Percentiles rank a stretch among this genome's conserved stretches.
These are phyloP conservation scores for Aromia moschata DNA, from an alignment of 2,888 invertebrate species.

Conservation along the genomic window DNA sequence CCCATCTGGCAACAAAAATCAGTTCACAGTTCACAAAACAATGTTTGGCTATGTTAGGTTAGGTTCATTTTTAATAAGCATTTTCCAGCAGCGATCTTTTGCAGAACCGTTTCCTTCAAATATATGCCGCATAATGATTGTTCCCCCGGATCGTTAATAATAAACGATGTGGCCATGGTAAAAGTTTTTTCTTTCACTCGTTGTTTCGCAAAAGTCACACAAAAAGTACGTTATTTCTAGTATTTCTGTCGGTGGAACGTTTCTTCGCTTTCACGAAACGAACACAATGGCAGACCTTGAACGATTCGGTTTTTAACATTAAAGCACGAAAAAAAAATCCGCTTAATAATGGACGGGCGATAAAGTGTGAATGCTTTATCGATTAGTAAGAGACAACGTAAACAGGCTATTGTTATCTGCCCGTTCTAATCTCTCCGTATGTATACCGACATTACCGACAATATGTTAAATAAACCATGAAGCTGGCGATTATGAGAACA, in stretches of 20 bases:
- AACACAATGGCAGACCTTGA: conserved; percentile 11
- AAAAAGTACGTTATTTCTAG: too few relatives aligned
- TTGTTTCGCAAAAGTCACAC: not conserved
- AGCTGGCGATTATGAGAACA: not conserved
- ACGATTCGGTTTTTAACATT: conserved; percentile 6
- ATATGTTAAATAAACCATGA: not conserved
- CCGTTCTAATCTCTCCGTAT: not conserved
- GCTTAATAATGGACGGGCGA: conserved; percentile 3
- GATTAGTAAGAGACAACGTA: conserved; percentile 8
- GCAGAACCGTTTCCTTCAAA: too few relatives aligned
- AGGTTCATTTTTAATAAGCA: too few relatives aligned
- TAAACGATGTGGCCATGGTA: not conserved
- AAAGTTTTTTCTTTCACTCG: not conserved
- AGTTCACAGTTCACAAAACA: too few relatives aligned
- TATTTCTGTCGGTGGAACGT: not conserved
- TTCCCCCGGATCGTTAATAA: not conserved
- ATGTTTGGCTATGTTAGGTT: too few relatives aligned
- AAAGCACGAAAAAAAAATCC: conserved; percentile 7
- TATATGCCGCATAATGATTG: too few relatives aligned
- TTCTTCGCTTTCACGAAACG: conserved; percentile 1
- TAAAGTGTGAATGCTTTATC: conserved; percentile 3
- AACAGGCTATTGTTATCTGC: not conserved
- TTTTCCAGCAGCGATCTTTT: too few relatives aligned
- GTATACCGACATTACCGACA: not conserved
- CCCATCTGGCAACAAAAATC: too few relatives aligned